Evolutionary conservation across 2,797 vertebrate genomes (phyloP).

Genomic region (Denticeps clupeoides): DNA sequence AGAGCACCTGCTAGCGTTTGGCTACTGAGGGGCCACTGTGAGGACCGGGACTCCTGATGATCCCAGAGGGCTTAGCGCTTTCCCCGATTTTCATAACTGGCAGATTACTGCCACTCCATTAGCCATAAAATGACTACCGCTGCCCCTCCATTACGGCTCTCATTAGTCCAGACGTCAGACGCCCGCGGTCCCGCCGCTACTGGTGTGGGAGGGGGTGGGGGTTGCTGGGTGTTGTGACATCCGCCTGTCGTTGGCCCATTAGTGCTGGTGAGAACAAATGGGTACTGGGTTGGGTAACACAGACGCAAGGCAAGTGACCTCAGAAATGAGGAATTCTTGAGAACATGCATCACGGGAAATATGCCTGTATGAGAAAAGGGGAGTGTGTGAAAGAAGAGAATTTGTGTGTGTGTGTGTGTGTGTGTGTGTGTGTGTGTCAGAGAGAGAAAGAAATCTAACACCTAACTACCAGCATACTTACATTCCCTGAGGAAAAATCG

Average conservation of each 20-base stretch:
- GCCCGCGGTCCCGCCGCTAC: no score
- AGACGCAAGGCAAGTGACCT: slow-evolving; percentile 11
- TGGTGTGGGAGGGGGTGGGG: no score
- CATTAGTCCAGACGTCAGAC: slow-evolving; percentile 14
- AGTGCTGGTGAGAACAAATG: background rate
- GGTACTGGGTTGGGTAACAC: background rate
- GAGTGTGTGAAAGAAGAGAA: background rate
- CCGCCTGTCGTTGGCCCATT: background rate
- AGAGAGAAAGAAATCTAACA: no score
- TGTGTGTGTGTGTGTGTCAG: background rate
- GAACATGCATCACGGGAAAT: slow-evolving; percentile 11
- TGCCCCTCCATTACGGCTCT: background rate
- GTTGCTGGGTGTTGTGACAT: no score
- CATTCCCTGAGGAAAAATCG: no score
- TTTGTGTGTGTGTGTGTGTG: background rate
- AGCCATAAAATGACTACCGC: background rate
- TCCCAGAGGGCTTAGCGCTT: slow-evolving; percentile 11
- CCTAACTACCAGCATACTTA: no score
- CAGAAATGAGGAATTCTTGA: slow-evolving; percentile 23
- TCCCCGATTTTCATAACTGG: slow-evolving; percentile 17
- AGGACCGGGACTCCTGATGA: slow-evolving; percentile 8
- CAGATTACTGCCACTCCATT: slow-evolving; percentile 10
- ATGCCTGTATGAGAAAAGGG: background rate
- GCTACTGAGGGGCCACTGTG: background rate
- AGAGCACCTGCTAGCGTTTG: background rate